Evolutionary conservation across 35 echinoderm and acorn worm species (phyloP).

Genomic region (Eucidaris tribuloides): DNA sequence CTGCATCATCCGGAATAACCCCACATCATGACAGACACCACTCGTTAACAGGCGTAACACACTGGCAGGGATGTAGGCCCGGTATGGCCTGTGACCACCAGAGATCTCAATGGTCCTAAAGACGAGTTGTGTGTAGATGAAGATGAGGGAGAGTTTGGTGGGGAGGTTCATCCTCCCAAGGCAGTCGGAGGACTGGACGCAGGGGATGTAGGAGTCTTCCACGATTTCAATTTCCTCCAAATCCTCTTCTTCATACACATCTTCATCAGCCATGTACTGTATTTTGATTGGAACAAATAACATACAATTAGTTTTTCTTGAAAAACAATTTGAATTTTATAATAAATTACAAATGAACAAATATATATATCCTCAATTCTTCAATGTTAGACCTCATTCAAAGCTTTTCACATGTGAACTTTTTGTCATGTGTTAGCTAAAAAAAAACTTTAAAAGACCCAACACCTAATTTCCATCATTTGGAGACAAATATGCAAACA

Average conservation of each 20-base stretch:
- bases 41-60: constrained; percentile 11
- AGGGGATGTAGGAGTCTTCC: background rate
- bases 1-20: constrained; percentile 42
- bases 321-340: no score
- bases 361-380: no score
- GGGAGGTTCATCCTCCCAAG: constrained; percentile 36
- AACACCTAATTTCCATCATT: no score
- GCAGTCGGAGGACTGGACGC: background rate
- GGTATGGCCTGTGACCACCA: background rate
- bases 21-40: constrained; percentile 32
- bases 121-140: constrained; percentile 92
- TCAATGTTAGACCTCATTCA: no score
- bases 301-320: no score
- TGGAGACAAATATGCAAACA: no score
- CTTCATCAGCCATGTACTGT: constrained; percentile 15
- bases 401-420: no score
- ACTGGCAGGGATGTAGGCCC: background rate
- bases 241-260: constrained; percentile 2
- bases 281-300: no score
- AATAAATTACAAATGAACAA: no score
- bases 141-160: constrained; percentile 77
- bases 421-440: no score
- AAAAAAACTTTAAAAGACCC: no score
- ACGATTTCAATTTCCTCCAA: background rate
- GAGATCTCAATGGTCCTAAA: constrained; percentile 69